phyloP scores from a whole-genome alignment of 2,888 invertebrate species.

The Geophilus truncorum region DNA sequence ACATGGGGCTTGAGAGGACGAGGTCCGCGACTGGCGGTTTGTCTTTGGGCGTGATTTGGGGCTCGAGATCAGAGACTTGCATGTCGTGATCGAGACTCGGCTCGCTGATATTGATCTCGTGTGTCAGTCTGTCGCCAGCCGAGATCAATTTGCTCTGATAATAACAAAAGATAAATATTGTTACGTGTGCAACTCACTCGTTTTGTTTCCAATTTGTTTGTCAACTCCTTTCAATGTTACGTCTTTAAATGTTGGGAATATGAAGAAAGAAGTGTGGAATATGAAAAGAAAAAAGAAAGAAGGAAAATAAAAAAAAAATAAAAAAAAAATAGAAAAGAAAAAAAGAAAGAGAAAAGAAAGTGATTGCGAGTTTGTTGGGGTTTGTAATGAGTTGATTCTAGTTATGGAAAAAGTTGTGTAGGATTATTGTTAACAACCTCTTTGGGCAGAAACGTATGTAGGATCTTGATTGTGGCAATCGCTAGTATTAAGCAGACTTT shows the following conservation, averaged over 20 bases:
- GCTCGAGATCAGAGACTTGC: neutral
- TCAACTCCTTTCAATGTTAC: neutral
- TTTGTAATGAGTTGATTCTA: neutral
- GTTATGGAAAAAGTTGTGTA: neutral
- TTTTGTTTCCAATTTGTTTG: neutral
- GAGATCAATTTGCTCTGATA: neutral
- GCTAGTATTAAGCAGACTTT: neutral
- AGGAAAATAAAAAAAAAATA: neutral
- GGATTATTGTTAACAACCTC: neutral
- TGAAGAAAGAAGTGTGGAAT: no score
- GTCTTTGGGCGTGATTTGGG: neutral
- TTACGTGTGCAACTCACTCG: neutral
- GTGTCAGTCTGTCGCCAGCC: neutral
- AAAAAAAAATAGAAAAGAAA: neutral
- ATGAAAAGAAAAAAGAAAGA: neutral
- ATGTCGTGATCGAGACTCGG: neutral
- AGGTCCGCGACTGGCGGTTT: neutral
- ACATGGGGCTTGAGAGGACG: neutral
- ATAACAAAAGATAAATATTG: neutral
- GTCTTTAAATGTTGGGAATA: no score
- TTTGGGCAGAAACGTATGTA: neutral
- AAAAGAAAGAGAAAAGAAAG: neutral
- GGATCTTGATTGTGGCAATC: neutral
- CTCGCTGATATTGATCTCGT: neutral
- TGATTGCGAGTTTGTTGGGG: neutral